Evolutionary conservation across 2,113 vertebrate species (phyloP).

Genomic region (Hippocampus guttulatus): DNA sequence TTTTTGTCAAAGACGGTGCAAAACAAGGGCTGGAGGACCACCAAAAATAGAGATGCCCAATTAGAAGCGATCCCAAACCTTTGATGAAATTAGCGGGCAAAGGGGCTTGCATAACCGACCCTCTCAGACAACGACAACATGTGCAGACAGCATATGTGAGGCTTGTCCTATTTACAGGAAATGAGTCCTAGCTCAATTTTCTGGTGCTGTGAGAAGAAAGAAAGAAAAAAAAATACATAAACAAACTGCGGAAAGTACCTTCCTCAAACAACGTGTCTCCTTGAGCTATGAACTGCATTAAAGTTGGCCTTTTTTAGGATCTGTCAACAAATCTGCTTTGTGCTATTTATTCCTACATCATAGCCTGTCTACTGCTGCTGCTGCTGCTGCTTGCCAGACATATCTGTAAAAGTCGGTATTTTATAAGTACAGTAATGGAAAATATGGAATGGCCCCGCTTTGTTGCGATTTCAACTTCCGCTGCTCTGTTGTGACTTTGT

Average conservation of each 20-base stretch:
- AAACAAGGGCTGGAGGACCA: conserved; percentile 65
- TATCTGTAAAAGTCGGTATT: neutral
- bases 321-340: neutral
- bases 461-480: neutral
- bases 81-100: conserved; percentile 72
- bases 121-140: conserved; percentile 51
- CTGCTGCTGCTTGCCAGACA: neutral
- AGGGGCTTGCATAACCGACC: conserved; percentile 65
- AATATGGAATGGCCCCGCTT: neutral
- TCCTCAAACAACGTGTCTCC: conserved; percentile 11
- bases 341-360: conserved; percentile 1
- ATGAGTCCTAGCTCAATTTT: conserved; percentile 57
- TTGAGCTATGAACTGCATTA: conserved; percentile 11
- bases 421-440: neutral
- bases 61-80: conserved; percentile 68
- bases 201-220: conserved; percentile 13
- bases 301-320: conserved; percentile 15
- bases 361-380: neutral
- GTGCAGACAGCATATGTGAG: conserved; percentile 61
- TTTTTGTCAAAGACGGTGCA: conserved; percentile 57
- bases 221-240: conserved; percentile 20
- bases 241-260: conserved; percentile 22
- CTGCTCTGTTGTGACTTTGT: neutral
- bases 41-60: conserved; percentile 71
- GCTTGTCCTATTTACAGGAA: conserved; percentile 65